Conservation (phyloP, 2,797 vertebrate species). For the Pseudochaenichthys georgianus region DNA sequence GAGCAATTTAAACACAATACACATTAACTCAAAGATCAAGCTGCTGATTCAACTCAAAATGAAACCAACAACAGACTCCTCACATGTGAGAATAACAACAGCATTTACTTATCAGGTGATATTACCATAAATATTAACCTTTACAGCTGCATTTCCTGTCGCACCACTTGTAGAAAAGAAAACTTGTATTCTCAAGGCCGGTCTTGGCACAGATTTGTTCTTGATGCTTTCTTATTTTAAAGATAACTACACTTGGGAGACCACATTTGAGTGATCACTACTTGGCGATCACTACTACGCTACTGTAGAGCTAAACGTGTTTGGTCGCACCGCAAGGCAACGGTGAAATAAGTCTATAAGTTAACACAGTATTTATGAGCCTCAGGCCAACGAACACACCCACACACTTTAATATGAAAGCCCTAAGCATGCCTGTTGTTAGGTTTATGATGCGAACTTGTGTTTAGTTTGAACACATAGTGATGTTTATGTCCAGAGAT, state of each 20-base stretch:
- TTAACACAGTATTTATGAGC: conserved; percentile 15
- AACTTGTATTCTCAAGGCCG: neutral
- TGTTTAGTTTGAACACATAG: conserved; percentile 3
- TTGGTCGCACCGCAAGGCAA: neutral
- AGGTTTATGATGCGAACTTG: conserved; percentile 30
- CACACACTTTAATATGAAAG: neutral
- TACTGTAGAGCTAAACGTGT: neutral
- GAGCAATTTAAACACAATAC: too few relatives aligned
- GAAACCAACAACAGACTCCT: neutral
- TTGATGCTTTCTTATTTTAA: neutral
- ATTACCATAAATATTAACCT: conserved; percentile 50
- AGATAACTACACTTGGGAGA: neutral
- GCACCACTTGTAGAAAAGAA: neutral
- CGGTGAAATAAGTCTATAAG: conserved; percentile 12
- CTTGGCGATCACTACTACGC: too few relatives aligned
- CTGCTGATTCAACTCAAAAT: neutral
- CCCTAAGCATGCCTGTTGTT: conserved; percentile 6
- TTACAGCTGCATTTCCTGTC: conserved; percentile 9
- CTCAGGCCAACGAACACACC: conserved; percentile 24
- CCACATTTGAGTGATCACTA: neutral
- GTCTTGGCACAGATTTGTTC: neutral
- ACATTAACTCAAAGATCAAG: too few relatives aligned
- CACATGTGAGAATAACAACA: conserved; percentile 6
- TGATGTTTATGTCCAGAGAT: conserved; percentile 3
- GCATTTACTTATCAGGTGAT: conserved; percentile 1